Evolutionary conservation across 2,888 invertebrate genomes (phyloP).

Genomic region (Dasysyrphus tricinctus): DNA sequence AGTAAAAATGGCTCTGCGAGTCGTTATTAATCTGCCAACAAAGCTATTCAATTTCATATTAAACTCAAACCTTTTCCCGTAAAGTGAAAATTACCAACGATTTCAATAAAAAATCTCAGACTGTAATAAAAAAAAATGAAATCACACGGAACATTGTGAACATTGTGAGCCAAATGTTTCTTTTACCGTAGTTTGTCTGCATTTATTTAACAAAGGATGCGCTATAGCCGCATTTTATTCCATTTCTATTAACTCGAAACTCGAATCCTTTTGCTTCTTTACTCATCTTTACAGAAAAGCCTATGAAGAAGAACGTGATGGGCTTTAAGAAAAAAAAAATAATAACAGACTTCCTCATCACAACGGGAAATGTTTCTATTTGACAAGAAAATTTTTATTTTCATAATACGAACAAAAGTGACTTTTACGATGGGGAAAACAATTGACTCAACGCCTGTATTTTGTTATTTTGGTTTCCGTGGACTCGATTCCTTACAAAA

Average conservation of each 20-base stretch:
- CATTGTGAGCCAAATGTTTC: background rate
- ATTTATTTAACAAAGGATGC: conserved; percentile 11
- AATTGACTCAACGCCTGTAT: conserved; percentile 55
- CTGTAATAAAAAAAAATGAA: conserved; percentile 6
- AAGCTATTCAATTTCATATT: background rate
- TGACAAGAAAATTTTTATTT: conserved; percentile 48
- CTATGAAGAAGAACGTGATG: background rate
- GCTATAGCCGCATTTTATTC: background rate
- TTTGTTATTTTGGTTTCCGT: conserved; percentile 47
- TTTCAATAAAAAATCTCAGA: background rate
- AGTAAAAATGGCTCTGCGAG: no score
- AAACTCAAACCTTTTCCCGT: background rate
- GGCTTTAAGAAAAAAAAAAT: background rate
- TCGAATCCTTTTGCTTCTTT: conserved; percentile 34
- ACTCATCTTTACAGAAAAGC: background rate
- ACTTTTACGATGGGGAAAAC: conserved; percentile 31
- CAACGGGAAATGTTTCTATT: conserved; percentile 30
- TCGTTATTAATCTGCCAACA: background rate
- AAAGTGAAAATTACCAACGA: background rate
- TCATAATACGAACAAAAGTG: conserved; percentile 21
- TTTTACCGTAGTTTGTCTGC: background rate
- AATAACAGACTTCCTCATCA: conserved; percentile 1
- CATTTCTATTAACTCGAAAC: conserved; percentile 28
- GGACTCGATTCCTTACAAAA: conserved; percentile 22
- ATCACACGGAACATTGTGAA: background rate